Base-by-base conservation (phyloP, 92 coral and sea anemone species). In the Phenganax subtilis region DNA sequence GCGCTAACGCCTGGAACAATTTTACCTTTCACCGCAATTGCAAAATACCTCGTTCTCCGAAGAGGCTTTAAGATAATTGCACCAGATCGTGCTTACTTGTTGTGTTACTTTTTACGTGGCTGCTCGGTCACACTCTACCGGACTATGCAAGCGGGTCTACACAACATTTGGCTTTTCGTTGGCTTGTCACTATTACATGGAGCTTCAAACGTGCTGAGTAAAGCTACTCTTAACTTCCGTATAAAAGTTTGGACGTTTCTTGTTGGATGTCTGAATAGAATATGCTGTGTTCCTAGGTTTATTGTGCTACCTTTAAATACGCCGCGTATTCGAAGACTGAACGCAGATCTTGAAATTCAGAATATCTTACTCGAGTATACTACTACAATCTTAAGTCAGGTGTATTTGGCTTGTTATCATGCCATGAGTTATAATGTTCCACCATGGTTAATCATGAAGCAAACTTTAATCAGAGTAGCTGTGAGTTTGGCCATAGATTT, bases 331-430 rank as follows among this genome's bases (percentile, higher is more conserved):
- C 80, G 89, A 76, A 88, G 97, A 37, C 85, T 92, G 14, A 85
- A 90, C 10, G 97, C 97, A 16, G 97, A 90, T 68, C 64, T 92
- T 8, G 89, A 88, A 78, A 83, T 92, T 55, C 92, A 90, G 81
- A 77, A 88, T n/a, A 77, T 92, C 62, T 76, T 92, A 9, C 78
- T 81, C 51, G 93, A 92, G 63, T 81, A 88, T 3, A 86, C 89
- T 20, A 53, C 57, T 9, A 28, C 51, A 15, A 29, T 9, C 12
- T 20, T 71, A 15, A 51, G 75, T 51, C 75, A 71, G 51, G 75
- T 44, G 5, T 71, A 71, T 71, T 10, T 53, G 75, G 55, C 51
- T 47, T 11, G 31, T 12, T 71, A 71, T 17, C 55, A 17, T 9
- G n/a, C 51, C 55, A 44, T 28, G 6, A 71, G 37, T 53, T 71